phyloP scores from a whole-genome alignment of 2,888 invertebrate genomes.

The Apamea anceps region DNA sequence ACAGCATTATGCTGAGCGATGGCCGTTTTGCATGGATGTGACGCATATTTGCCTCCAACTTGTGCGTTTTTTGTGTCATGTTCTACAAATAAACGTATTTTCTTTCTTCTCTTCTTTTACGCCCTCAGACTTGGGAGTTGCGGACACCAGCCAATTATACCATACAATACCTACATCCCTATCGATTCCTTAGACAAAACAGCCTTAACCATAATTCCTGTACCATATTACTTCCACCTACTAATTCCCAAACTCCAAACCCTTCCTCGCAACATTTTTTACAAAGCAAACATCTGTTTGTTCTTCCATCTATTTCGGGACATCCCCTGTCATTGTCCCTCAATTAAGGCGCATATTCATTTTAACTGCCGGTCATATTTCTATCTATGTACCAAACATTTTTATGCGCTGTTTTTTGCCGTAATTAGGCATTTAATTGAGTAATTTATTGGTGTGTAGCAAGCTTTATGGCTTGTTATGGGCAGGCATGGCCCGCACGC shows the following conservation, averaged over 20 bases:
- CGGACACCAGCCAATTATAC: not conserved
- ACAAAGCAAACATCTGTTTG: constrained; percentile 84
- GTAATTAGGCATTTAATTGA: constrained; percentile 82
- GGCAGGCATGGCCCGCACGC: constrained; percentile 62
- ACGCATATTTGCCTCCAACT: not conserved
- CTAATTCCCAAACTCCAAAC: constrained; percentile 22
- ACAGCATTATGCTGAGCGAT: not conserved
- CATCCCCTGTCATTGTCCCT: constrained; percentile 84
- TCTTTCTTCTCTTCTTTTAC: not conserved
- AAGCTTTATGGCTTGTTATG: constrained; percentile 71
- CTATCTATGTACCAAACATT: constrained; percentile 72
- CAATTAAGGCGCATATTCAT: constrained; percentile 84
- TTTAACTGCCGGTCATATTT: constrained; percentile 83
- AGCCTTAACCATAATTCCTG: not conserved
- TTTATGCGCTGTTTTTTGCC: constrained; percentile 76
- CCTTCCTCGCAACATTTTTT: constrained; percentile 76
- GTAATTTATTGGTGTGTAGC: constrained; percentile 80
- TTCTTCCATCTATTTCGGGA: constrained; percentile 85
- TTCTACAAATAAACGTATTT: not conserved
- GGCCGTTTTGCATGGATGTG: not conserved
- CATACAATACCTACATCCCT: not conserved
- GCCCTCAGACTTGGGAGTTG: no score
- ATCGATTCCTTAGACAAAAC: not conserved
- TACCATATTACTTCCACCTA: constrained; percentile 3
- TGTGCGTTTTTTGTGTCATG: not conserved